These are phyloP conservation scores for Isaurus tuberculatus DNA, from an alignment of 92 coral and sea anemone genomes.

Conservation along the genomic window DNA sequence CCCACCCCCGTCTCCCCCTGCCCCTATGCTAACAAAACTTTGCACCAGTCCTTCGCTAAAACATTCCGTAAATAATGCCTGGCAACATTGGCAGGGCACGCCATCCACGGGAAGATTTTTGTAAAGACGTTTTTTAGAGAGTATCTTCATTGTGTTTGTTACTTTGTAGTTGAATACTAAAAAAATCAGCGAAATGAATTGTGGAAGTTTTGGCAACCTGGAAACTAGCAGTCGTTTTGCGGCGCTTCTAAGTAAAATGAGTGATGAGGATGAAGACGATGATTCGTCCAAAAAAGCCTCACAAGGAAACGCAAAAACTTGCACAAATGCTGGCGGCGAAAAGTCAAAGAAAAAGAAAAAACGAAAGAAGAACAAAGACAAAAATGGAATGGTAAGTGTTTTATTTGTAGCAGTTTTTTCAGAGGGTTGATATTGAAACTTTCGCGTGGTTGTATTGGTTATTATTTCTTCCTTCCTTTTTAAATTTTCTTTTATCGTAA, in stretches of 20 bases:
- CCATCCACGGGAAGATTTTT: neutral
- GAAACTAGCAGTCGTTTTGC: constrained; percentile 34
- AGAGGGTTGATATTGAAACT: neutral
- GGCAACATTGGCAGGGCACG: neutral
- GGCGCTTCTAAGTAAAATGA: constrained; percentile 27
- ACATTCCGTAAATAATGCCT: neutral
- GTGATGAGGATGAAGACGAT: constrained; percentile 32
- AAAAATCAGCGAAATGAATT: constrained; percentile 5
- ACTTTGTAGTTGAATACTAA: neutral
- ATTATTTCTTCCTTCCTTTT: too few relatives aligned
- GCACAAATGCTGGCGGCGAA: constrained; percentile 26
- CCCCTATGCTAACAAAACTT: too few relatives aligned
- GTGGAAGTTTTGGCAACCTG: neutral
- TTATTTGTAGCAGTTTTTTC: neutral
- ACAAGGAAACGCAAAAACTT: constrained; percentile 18
- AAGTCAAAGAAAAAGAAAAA: constrained; percentile 47
- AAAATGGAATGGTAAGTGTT: constrained; percentile 14
- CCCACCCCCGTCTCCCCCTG: too few relatives aligned
- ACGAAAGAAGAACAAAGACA: constrained; percentile 37
- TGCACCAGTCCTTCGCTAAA: constrained; percentile 30
- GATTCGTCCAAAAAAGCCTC: neutral
- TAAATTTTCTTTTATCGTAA: too few relatives aligned
- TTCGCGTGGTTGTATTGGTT: too few relatives aligned
- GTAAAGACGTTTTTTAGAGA: neutral
- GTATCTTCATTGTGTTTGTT: neutral